phyloP scores from a whole-genome alignment of 2,113 vertebrate species.

The Crotalus viridis region DNA sequence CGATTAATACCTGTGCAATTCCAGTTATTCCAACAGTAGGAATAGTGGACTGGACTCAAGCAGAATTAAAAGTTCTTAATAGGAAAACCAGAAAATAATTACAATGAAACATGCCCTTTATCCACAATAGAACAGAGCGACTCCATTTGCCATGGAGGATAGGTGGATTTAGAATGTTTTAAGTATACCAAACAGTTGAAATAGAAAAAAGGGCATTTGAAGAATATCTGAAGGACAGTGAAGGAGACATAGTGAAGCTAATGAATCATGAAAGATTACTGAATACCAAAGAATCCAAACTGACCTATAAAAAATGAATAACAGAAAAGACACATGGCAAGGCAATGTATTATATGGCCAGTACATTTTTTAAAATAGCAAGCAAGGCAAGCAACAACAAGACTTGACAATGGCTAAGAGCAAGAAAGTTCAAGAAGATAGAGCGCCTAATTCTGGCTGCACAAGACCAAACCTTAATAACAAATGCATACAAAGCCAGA shows the following conservation, averaged over 20 bases:
- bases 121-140: not conserved
- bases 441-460: too few relatives aligned
- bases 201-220: not conserved
- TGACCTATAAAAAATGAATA: not conserved
- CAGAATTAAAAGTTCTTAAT: not conserved
- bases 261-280: not conserved
- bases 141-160: not conserved
- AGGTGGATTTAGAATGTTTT: not conserved
- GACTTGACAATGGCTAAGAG: not conserved
- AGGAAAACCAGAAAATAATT: not conserved
- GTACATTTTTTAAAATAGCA: not conserved
- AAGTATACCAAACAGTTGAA: not conserved
- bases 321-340: not conserved
- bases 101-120: not conserved
- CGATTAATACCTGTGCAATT: not conserved
- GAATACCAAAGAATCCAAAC: not conserved
- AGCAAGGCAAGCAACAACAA: not conserved
- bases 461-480: not conserved
- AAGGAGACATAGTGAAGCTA: not conserved
- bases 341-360: not conserved
- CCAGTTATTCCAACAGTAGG: not conserved
- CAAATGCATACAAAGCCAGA: not conserved
- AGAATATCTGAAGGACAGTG: not conserved
- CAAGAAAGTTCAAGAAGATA: not conserved
- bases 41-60: not conserved